These are phyloP conservation scores for Eupithecia tripunctaria DNA, from an alignment of 2,888 invertebrate genomes.

Conservation along the genomic window DNA sequence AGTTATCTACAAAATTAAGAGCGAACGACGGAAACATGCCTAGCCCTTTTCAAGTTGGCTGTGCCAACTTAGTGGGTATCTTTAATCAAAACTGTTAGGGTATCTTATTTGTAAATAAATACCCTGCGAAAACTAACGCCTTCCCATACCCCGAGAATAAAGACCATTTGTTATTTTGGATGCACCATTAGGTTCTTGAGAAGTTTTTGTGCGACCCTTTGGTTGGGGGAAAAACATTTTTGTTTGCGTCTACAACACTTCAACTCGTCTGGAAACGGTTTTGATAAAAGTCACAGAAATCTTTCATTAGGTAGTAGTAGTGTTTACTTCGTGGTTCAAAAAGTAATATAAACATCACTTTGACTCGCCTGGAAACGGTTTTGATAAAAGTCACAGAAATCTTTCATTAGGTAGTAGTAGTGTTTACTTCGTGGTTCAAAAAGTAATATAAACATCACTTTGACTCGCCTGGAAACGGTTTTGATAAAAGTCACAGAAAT, in stretches of 20 bases:
- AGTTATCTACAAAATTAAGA: constrained; percentile 12
- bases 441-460: too few species aligned
- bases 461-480: too few species aligned
- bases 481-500: too few species aligned
- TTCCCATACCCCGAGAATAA: constrained; percentile 2
- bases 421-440: too few species aligned
- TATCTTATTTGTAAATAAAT: constrained; percentile 17
- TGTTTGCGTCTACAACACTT: constrained; percentile 4
- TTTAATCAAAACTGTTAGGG: constrained; percentile 25
- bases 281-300: neutral
- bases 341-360: too few species aligned
- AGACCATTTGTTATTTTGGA: constrained; percentile 16
- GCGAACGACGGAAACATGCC: constrained; percentile 14
- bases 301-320: neutral
- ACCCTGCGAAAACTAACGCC: constrained; percentile 13
- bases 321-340: too few species aligned
- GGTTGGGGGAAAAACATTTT: constrained; percentile 6
- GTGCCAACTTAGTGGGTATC: constrained; percentile 20
- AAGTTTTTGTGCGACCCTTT: constrained; percentile 12
- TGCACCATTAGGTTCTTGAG: constrained; percentile 16
- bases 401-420: too few species aligned
- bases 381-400: too few species aligned
- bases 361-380: too few species aligned
- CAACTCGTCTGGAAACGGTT: neutral
- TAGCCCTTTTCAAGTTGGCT: constrained; percentile 26